phyloP scores from a whole-genome alignment of 2,797 vertebrate genomes.

The Rhinella marina region DNA sequence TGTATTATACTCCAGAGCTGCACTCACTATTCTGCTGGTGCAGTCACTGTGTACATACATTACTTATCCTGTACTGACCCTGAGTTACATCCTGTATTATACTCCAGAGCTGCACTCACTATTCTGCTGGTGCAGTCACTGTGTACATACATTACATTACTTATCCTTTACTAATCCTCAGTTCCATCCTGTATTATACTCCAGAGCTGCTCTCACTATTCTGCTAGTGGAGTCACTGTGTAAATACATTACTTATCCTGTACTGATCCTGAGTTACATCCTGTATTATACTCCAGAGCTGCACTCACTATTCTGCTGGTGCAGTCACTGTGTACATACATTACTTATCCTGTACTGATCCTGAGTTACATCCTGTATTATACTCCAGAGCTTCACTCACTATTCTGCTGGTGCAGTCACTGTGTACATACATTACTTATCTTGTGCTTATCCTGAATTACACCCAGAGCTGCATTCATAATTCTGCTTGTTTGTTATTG shows the following conservation, averaged over 20 bases:
- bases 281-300: background rate
- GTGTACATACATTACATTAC: conserved; percentile 1
- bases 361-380: background rate
- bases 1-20: background rate
- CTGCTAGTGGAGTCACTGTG: background rate
- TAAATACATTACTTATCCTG: background rate
- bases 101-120: background rate
- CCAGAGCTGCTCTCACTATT: background rate
- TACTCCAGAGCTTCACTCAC: background rate
- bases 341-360: conserved; percentile 1
- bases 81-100: background rate
- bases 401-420: background rate
- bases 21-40: conserved; percentile 18
- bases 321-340: background rate
- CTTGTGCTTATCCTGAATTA: background rate
- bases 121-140: background rate
- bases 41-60: conserved; percentile 16
- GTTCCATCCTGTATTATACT: background rate
- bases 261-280: no score
- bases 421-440: conserved; percentile 1
- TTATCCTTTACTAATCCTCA: background rate
- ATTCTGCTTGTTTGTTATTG: background rate
- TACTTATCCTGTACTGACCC: background rate
- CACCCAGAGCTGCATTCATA: background rate
- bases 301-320: background rate